Conservation (phyloP, 2,888 invertebrate genomes). For the Drosophila merina region DNA sequence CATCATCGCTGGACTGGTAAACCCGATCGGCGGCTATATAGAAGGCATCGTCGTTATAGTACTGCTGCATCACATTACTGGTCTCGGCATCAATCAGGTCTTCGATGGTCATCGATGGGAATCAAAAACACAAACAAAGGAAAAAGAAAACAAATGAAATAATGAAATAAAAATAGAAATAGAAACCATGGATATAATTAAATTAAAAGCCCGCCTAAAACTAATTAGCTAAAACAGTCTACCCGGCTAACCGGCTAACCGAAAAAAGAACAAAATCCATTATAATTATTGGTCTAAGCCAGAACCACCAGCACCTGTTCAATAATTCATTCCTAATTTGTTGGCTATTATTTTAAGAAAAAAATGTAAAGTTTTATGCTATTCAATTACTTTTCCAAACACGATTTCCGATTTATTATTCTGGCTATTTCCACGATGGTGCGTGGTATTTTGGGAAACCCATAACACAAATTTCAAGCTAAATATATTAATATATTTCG, state of each 20-base stretch:
- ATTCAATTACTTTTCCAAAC: slow-evolving; percentile 16
- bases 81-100: slow-evolving; percentile 82
- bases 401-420: slow-evolving; percentile 30
- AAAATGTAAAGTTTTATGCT: slow-evolving; percentile 24
- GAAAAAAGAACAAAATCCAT: slow-evolving; percentile 18
- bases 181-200: slow-evolving; percentile 18
- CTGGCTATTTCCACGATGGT: slow-evolving; percentile 4
- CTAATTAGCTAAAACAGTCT: slow-evolving; percentile 22
- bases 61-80: slow-evolving; percentile 82
- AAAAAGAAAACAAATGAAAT: slow-evolving; percentile 17
- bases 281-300: slow-evolving; percentile 11
- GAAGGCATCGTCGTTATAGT: slow-evolving; percentile 83
- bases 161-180: slow-evolving; percentile 19
- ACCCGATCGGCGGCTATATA: slow-evolving; percentile 83
- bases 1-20: slow-evolving; percentile 83
- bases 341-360: slow-evolving; percentile 21
- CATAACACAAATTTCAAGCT: slow-evolving; percentile 23
- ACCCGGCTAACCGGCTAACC: not conserved
- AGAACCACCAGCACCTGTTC: not conserved
- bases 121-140: slow-evolving; percentile 35
- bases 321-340: slow-evolving; percentile 23
- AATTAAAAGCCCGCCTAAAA: slow-evolving; percentile 23
- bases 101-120: slow-evolving; percentile 33
- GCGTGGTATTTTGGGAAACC: slow-evolving; percentile 23
- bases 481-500: slow-evolving; percentile 16